These are phyloP conservation scores for Meliscaeva auricollis DNA, from an alignment of 2,888 invertebrate genomes.

Conservation along the genomic window DNA sequence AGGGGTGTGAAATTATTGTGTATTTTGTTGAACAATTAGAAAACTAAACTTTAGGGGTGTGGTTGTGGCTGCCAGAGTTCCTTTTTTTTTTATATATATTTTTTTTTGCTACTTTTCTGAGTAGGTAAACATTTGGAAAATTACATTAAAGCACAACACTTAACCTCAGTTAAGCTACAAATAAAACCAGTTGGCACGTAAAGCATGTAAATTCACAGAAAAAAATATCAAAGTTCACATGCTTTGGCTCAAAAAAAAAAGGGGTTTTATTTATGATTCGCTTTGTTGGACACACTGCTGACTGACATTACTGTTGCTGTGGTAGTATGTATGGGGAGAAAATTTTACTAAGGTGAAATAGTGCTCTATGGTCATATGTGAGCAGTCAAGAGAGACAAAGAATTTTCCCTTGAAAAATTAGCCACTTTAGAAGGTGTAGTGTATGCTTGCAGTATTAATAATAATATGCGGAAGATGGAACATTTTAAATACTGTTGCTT, in stretches of 20 bases:
- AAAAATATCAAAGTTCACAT: slow-evolving; percentile 49
- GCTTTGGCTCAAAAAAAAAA: slow-evolving; percentile 5
- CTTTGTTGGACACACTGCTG: slow-evolving; percentile 56
- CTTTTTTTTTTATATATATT: background rate
- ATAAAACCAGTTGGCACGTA: slow-evolving; percentile 30
- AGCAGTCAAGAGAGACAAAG: slow-evolving; percentile 55
- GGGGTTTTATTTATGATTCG: slow-evolving; percentile 48
- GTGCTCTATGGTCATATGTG: slow-evolving; percentile 65
- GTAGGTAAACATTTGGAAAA: background rate
- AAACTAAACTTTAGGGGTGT: slow-evolving; percentile 5
- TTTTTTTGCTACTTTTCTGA: background rate
- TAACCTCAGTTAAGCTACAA: slow-evolving; percentile 23
- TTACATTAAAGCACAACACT: background rate
- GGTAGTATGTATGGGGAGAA: slow-evolving; percentile 2
- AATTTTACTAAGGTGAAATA: background rate
- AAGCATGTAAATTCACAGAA: slow-evolving; percentile 7
- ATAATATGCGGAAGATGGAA: background rate
- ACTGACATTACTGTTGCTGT: slow-evolving; percentile 14
- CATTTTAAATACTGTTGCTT: slow-evolving; percentile 17
- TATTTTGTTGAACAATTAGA: slow-evolving; percentile 23
- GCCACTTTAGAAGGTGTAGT: slow-evolving; percentile 21
- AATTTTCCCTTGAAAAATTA: slow-evolving; percentile 44
- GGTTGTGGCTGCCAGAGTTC: slow-evolving; percentile 1
- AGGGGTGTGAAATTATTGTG: slow-evolving; percentile 7
- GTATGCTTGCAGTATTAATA: background rate